A percentile compares a stretch with the other conserved stretches of the same genome.
These are phyloP conservation scores for Zophobas morio DNA, from an alignment of 1,140 invertebrate genomes.

Conservation along the genomic window DNA sequence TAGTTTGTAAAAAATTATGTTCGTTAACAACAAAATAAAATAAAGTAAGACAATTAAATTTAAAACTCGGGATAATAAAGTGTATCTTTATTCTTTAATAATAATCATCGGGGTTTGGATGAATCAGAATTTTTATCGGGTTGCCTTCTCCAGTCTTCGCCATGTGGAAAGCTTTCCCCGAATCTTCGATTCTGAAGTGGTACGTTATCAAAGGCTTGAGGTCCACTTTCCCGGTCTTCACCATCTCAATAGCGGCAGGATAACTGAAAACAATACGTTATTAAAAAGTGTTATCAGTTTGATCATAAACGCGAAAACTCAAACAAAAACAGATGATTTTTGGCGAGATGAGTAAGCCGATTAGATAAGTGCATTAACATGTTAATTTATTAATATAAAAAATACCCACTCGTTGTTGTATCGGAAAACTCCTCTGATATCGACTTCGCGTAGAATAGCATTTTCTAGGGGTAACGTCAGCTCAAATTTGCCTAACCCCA, in stretches of 20 bases:
- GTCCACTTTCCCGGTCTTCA: constrained; percentile 86
- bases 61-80: too few relatives aligned
- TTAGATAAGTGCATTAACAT: neutral
- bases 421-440: constrained; percentile 91
- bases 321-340: too few relatives aligned
- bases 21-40: too few relatives aligned
- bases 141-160: constrained; percentile 77
- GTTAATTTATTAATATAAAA: too few relatives aligned
- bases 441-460: constrained; percentile 86
- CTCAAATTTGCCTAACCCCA: constrained; percentile 86
- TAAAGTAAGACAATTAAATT: too few relatives aligned
- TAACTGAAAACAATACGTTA: constrained; percentile 75
- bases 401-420: constrained; percentile 86
- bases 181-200: constrained; percentile 87
- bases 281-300: neutral
- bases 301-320: too few relatives aligned
- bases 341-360: neutral
- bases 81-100: too few relatives aligned
- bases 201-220: constrained; percentile 92
- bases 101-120: constrained; percentile 73
- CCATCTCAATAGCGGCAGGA: constrained; percentile 84
- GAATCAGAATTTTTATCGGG: constrained; percentile 93
- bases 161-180: constrained; percentile 88
- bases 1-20: too few relatives aligned
- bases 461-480: constrained; percentile 85